Evolutionary conservation across 1,140 invertebrate species (phyloP).

Genomic region (Pseudomyrmex cubaensis): DNA sequence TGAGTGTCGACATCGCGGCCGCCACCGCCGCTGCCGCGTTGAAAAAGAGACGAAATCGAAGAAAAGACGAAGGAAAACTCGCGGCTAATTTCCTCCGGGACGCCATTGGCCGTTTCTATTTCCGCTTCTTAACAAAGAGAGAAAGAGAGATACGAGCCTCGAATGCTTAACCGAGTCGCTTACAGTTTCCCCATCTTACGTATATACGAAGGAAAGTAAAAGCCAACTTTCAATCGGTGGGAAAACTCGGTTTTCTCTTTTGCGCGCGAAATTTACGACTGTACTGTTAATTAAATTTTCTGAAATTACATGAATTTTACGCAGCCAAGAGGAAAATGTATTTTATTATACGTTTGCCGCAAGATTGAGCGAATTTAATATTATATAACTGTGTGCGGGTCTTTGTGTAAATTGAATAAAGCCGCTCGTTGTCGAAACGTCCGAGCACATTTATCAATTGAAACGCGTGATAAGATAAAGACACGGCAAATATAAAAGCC

Average conservation of each 20-base stretch:
- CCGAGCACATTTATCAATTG: not conserved
- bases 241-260: not conserved
- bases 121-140: conserved; percentile 3
- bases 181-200: not conserved
- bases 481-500: not conserved
- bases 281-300: conserved; percentile 17
- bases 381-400: not conserved
- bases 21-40: not conserved
- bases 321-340: not conserved
- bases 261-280: not conserved
- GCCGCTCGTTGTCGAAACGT: not conserved
- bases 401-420: conserved; percentile 12
- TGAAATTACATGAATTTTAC: not conserved
- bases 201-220: not conserved
- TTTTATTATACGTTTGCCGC: no score
- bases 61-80: conserved; percentile 26
- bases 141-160: not conserved
- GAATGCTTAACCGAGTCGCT: conserved; percentile 2
- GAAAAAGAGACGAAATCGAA: conserved; percentile 27
- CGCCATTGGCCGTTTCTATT: conserved; percentile 3
- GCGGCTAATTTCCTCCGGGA: conserved; percentile 23
- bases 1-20: not conserved
- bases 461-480: not conserved
- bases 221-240: not conserved
- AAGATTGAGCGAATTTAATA: not conserved